Evolutionary conservation across 2,113 vertebrate species (phyloP).

Genomic region (Percina caprodes): DNA sequence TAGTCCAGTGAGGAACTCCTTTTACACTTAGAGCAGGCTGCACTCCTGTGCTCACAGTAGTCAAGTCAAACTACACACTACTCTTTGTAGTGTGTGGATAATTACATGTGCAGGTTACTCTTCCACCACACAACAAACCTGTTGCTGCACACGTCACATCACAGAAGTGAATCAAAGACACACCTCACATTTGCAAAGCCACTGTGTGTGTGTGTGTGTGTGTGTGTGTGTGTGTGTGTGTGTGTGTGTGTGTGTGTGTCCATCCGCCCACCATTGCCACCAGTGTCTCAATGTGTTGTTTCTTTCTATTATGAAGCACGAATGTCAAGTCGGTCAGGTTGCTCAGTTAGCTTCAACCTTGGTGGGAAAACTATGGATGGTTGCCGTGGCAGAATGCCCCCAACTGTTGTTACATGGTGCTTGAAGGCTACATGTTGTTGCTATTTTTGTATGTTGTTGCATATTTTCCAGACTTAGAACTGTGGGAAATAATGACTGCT

Average conservation of each 20-base stretch:
- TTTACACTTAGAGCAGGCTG: background rate
- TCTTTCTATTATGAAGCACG: slow-evolving; percentile 23
- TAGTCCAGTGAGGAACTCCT: background rate
- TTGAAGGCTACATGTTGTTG: slow-evolving; percentile 83
- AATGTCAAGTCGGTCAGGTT: slow-evolving; percentile 46
- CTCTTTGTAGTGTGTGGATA: background rate
- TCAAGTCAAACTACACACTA: background rate
- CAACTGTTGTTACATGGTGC: slow-evolving; percentile 79
- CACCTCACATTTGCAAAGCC: background rate
- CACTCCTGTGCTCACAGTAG: background rate
- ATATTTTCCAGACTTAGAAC: slow-evolving; percentile 99
- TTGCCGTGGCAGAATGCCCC: slow-evolving; percentile 55
- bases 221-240: no score
- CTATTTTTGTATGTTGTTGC: slow-evolving; percentile 95
- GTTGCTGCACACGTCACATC: background rate
- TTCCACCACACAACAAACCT: background rate
- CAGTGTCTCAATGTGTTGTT: slow-evolving; percentile 31
- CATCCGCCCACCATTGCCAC: slow-evolving; percentile 16
- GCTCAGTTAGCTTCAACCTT: slow-evolving; percentile 38
- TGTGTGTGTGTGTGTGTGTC: slow-evolving; percentile 32
- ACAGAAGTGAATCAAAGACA: background rate
- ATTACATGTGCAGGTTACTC: background rate
- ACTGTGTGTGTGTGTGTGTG: no score
- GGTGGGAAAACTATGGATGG: slow-evolving; percentile 50
- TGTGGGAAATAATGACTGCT: slow-evolving; percentile 99